Evolutionary conservation across 2,113 vertebrate species (phyloP), one percentile per base, ranked within the genome.

Genomic region (Aplodontia rufa): DNA sequence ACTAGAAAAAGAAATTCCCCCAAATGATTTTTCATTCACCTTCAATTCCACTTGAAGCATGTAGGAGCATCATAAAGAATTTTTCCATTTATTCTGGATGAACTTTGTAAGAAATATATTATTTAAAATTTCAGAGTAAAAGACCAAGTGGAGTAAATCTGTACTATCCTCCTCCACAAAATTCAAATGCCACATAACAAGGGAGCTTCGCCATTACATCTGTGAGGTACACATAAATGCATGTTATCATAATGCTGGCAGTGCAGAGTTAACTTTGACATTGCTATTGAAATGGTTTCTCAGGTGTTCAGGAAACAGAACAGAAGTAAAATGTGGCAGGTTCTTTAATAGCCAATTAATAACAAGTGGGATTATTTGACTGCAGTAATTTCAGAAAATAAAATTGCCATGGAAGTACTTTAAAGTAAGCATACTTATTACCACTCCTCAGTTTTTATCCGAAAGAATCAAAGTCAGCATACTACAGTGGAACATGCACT

Each of bases 261-360:
- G 45, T 66, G 68, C 40, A 74, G 49, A 83, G 37, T 69, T 49
- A 55, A 37, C 32, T 87, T 72, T 26, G 49, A 47, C 85, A 81
- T 55, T 49, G 9, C 76, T 90, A 42, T 66, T 6, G 24, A 84
- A 90, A 87, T 66, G 12, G 90, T 96, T 76, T 90, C 64, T 80
- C 93, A 94, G 88, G 71, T 93, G 76, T 81, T 85, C 81, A 55
- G 81, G 87, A 96, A 88, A 14, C 40, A 87, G 45, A 12, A 75
- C 84, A 90, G 76, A 95, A 80, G 84, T 60, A 72, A 96, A 91
- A 66, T 0, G 0, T 42, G 51, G 47, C 62, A 53, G 10, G 55
- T 55, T 72, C 74, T 78, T 62, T 90, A 84, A 84, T 37, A 81
- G 35, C 84, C 62, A 82, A 45, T 93, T 90, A 92, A 83, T 30